Evolutionary conservation across 1,140 invertebrate species (phyloP).

Genomic region (Megathymus violae): DNA sequence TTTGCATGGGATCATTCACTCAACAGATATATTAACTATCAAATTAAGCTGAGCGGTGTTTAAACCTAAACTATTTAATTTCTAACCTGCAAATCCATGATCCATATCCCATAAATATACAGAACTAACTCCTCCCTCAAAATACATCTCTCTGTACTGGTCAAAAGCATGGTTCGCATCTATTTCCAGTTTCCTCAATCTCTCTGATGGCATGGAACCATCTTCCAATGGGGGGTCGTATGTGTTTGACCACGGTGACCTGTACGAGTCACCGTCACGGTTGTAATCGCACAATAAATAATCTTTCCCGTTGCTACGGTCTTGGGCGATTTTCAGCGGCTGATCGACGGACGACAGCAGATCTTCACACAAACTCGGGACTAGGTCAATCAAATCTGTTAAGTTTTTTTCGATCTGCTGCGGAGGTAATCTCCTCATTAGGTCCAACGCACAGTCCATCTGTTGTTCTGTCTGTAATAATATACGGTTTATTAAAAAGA

Average conservation of each 20-base stretch:
- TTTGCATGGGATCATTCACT: too few species aligned
- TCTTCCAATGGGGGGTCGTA: slow-evolving; percentile 99
- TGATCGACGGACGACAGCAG: slow-evolving; percentile 99
- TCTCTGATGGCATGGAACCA: slow-evolving; percentile 98
- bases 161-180: slow-evolving; percentile 99
- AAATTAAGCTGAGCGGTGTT: too few species aligned
- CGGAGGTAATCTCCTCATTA: slow-evolving; percentile 99
- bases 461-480: slow-evolving; percentile 95
- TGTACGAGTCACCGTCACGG: slow-evolving; percentile 99
- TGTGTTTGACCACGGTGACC: slow-evolving; percentile 99
- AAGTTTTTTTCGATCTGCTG: slow-evolving; percentile 99
- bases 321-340: slow-evolving; percentile 98
- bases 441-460: slow-evolving; percentile 98
- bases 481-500: slow-evolving; percentile 36
- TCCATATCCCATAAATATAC: slow-evolving; percentile 99
- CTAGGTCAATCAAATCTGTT: slow-evolving; percentile 98
- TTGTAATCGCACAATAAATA: slow-evolving; percentile 99
- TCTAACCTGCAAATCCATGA: slow-evolving; percentile 96
- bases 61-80: not conserved
- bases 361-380: slow-evolving; percentile 98
- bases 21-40: too few species aligned
- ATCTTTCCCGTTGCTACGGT: slow-evolving; percentile 97
- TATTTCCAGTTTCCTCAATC: slow-evolving; percentile 97
- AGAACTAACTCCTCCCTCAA: slow-evolving; percentile 99
- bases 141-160: slow-evolving; percentile 99